Conservation (phyloP, 2,113 vertebrate genomes). For the Irena cyanogastra region DNA sequence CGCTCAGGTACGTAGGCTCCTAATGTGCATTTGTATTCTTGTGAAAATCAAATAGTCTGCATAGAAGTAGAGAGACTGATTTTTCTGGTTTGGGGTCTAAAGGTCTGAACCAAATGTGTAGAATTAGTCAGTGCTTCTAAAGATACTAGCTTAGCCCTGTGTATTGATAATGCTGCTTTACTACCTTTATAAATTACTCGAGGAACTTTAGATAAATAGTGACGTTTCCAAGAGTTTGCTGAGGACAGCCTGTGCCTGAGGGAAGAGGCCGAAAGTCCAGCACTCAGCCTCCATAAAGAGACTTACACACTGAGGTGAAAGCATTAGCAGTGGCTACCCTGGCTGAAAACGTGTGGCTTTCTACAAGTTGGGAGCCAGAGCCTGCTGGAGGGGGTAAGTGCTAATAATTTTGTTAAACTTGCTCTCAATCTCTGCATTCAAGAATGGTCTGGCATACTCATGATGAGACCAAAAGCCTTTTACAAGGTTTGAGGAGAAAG, state of each 20-base stretch:
- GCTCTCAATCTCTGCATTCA: background rate
- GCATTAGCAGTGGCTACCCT: background rate
- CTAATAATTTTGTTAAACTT: background rate
- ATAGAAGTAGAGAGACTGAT: background rate
- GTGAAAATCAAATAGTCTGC: background rate
- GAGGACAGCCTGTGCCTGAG: background rate
- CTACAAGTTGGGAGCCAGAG: background rate
- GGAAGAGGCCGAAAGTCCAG: conserved; percentile 15
- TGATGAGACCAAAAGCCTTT: background rate
- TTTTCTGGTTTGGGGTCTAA: background rate
- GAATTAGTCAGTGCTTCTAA: background rate
- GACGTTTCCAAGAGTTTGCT: background rate
- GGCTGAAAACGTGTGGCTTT: rapidly evolving
- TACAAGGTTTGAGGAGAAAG: background rate
- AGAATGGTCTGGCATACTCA: background rate
- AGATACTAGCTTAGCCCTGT: background rate
- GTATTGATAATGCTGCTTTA: conserved; percentile 32
- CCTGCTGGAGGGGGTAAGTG: background rate
- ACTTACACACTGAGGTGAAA: background rate
- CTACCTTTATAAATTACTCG: conserved; percentile 7
- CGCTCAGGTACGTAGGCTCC: background rate
- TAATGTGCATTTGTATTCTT: background rate
- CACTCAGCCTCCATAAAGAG: background rate
- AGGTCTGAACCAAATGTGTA: background rate
- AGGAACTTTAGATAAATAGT: conserved; percentile 38